These are phyloP conservation scores for Enteromius unitaeniatus DNA, from an alignment of 2,797 vertebrate species.

Conservation along the genomic window DNA sequence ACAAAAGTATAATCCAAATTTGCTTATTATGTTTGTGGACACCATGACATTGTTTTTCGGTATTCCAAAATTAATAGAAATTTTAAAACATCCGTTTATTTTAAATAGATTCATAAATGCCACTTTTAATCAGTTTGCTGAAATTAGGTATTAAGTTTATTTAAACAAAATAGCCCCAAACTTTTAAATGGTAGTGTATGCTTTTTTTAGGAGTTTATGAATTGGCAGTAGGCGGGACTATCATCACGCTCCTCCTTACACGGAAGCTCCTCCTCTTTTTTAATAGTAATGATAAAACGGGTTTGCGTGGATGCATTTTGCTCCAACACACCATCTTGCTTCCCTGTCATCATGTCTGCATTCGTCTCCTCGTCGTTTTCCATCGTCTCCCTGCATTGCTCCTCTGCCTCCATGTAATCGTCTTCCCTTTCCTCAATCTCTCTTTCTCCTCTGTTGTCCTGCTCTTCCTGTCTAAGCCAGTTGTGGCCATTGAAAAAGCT, in stretches of 20 bases:
- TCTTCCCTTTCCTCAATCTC: conserved; percentile 19
- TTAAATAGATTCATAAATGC: not conserved
- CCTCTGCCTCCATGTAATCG: conserved; percentile 46
- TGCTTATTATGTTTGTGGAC: not conserved
- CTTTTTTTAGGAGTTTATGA: conserved; percentile 39
- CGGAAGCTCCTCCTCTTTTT: conserved; percentile 79
- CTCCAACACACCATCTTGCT: conserved; percentile 78
- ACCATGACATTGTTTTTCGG: not conserved
- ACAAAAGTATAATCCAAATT: not conserved
- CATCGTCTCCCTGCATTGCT: conserved; percentile 19
- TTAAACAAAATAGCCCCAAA: conserved; percentile 1
- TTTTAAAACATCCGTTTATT: not conserved
- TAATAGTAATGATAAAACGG: conserved; percentile 82
- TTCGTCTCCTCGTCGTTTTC: not conserved
- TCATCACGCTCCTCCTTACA: conserved; percentile 25
- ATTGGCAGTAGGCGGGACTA: conserved; percentile 31
- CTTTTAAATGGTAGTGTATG: conserved; percentile 10
- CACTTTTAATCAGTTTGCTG: not conserved
- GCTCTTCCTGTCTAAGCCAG: conserved; percentile 80
- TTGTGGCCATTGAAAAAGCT: conserved; percentile 96
- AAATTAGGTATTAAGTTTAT: not conserved
- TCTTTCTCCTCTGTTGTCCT: conserved; percentile 62
- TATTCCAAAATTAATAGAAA: not conserved
- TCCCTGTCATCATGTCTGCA: conserved; percentile 45
- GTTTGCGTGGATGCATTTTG: conserved; percentile 83